Base-by-base conservation (phyloP, 2,888 invertebrate genomes). In the Meteorus colon region DNA sequence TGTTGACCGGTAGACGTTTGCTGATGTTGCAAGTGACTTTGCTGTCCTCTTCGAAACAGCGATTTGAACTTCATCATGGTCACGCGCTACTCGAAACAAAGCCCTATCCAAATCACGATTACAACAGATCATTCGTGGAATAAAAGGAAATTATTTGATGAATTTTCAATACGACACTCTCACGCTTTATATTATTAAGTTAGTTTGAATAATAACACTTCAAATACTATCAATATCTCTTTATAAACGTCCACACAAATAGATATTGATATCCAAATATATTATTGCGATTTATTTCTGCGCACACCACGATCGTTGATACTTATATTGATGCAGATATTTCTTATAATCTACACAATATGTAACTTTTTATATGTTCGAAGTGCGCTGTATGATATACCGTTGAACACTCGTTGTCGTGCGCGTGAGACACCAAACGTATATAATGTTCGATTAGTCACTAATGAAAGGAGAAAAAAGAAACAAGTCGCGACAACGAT, bases 41-140 rank as follows among this genome's bases (percentile, higher is more conserved):
- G 89, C 89, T 94, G 95, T 87, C 95, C 95, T 94, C 96, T 96
- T 92, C 96, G 96, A 92, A 96, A 96, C 90, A 96, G 93, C 88
- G 96, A 96, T 93, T 96, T 96, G 91, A 96, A 94, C 93, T 96
- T 96, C 93, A 96, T 96, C 96, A 96, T 96, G 91, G 93, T 94
- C 91, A 88, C 86, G 86, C 83, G 80, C 80, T 82, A 80, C 81
- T 79, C 81, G 82, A 76, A 73, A 80, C 79, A 79, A 78, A 75
- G 51, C 76, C 77, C 81, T 81, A 73, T 77, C 71, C 62, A 41
- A 71, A 60, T 60, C 59, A 59, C 69, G 59, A 70, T 70, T 29
- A 24, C 37, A 55, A 37, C 31, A 67, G 77, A 82, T 81, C 77
- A 59, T 59, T 74, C 55, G 65, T 27, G 12, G 51, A 27, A 34